Conservation (phyloP, 2,888 invertebrate genomes). For the Drosophila anomalata region DNA sequence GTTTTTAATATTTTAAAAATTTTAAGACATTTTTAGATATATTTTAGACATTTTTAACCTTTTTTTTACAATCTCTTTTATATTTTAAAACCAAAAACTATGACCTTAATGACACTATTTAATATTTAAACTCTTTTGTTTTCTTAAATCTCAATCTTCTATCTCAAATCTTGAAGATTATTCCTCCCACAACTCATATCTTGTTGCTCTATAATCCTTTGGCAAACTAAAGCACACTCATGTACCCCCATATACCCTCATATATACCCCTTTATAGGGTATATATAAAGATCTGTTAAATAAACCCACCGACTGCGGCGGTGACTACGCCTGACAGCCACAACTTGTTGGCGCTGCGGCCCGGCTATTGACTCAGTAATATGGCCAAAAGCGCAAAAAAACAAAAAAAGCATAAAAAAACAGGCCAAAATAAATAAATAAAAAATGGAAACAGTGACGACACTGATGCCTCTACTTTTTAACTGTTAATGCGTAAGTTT, state of each 20-base stretch:
- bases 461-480: conserved; percentile 11
- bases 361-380: conserved; percentile 48
- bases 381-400: conserved; percentile 14
- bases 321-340: conserved; percentile 15
- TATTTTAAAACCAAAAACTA: no score
- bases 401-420: not conserved
- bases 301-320: conserved; percentile 18
- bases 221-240: no score
- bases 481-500: not conserved
- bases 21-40: no score
- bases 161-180: no score
- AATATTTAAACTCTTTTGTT: no score
- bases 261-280: conserved; percentile 3
- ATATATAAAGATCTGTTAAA: conserved; percentile 16
- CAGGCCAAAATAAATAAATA: not conserved
- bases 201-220: not conserved
- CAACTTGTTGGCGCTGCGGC: conserved; percentile 22
- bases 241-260: not conserved
- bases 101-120: no score
- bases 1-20: no score
- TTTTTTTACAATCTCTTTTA: no score
- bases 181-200: no score
- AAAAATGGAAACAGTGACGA: conserved; percentile 30
- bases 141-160: no score
- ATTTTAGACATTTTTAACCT: no score